Evolutionary conservation across 1,140 invertebrate species (phyloP), one percentile per base, ranked within the genome.

Genomic region (Drosophila mayri): DNA sequence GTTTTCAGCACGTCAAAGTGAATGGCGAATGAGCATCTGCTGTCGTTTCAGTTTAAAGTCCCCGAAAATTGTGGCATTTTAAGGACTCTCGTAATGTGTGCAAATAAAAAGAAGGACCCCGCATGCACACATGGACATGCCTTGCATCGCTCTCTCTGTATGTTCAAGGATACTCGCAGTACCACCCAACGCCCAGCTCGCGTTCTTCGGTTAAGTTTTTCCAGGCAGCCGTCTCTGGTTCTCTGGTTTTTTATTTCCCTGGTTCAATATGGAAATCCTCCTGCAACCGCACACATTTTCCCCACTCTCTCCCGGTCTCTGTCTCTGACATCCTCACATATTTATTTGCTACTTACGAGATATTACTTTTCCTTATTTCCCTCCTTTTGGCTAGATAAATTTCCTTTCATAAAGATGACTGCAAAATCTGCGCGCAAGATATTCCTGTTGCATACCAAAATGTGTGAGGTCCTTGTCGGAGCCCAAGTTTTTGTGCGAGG

Each of bases 301-400:
- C 25, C 11, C 52, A 32, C 22, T 12, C 20, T 11, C 20, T 4
- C 30, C 10, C 30, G 2, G 35, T 20, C 14, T 37, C 49, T 58
- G 35, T 18, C 20, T 30, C 41, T 46, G 49, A 62, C 68, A 66
- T 44, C 38, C 49, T 35, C 66, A 66, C 74, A 76, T 66, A 74
- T 81, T 81, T 85, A 85, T 85, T 66, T 70, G 67, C 67, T 81
- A 74, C 68, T 81, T 75, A 81, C 38, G 46, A 78, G 58, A 79
- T 59, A 77, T 61, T 73, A 65, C 76, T 52, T 66, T 64, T 61
- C 35, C 28, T 38, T 44, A 44, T 64, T 63, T 70, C n/a, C 25
- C 41, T 46, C 18, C 57, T 44, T 18, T 18, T 71, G 41, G 65
- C 68, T 70, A 71, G 68, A 70, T 70, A 72, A 72, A 72, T 71